Evolutionary conservation across 2,797 vertebrate species (phyloP).

Genomic region (Eulemur rubriventer): DNA sequence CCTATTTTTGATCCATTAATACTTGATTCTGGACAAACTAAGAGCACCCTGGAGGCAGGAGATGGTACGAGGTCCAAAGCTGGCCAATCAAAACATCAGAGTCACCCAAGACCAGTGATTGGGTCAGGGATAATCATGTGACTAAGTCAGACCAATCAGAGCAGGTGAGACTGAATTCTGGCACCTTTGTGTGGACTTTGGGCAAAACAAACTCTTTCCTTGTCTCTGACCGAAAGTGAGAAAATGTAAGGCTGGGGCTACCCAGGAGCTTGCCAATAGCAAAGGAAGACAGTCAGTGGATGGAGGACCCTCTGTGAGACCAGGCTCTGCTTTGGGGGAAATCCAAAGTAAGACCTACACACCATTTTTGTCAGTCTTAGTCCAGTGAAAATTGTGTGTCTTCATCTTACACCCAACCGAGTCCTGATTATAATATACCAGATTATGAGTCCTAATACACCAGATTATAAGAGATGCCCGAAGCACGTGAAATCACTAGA

Average conservation of each 20-base stretch:
- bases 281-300: not conserved
- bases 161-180: not conserved
- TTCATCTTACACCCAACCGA: not conserved
- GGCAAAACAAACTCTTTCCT: not conserved
- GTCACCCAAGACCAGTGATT: not conserved
- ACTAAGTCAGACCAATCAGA: not conserved
- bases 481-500: too few species aligned
- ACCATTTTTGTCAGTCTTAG: not conserved
- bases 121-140: not conserved
- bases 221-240: not conserved
- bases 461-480: accelerated
- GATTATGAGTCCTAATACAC: not conserved
- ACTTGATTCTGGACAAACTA: not conserved
- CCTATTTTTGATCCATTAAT: not conserved
- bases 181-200: not conserved
- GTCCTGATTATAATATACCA: not conserved
- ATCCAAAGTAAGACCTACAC: not conserved
- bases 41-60: not conserved
- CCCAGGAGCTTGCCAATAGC: accelerated
- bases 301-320: not conserved
- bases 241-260: not conserved
- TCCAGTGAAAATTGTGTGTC: not conserved
- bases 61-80: not conserved
- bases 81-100: not conserved
- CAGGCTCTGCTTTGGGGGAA: not conserved